These are phyloP conservation scores for Artemia sinica DNA, from an alignment of 2,888 invertebrate species.

Conservation along the genomic window DNA sequence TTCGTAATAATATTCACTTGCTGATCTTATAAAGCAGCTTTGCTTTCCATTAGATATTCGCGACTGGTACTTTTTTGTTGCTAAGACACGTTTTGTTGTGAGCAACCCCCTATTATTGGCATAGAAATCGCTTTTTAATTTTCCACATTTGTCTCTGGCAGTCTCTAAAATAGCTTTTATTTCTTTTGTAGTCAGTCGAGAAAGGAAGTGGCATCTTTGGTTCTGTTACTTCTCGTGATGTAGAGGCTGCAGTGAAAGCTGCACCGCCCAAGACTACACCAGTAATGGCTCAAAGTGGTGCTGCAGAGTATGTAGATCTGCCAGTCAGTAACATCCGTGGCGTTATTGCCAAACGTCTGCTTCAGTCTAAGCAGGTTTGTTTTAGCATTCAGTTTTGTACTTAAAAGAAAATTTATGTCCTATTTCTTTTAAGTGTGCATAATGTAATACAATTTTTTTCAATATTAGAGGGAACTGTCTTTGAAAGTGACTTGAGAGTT, in stretches of 20 bases:
- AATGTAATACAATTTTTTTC: too few species aligned
- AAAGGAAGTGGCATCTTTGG: slow-evolving; percentile 63
- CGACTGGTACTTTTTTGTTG: too few species aligned
- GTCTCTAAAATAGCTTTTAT: too few species aligned
- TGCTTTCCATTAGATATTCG: too few species aligned
- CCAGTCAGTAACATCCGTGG: slow-evolving; percentile 65
- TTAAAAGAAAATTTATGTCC: too few species aligned
- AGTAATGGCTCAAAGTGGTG: slow-evolving; percentile 27
- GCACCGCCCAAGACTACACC: slow-evolving; percentile 30
- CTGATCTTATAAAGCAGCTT: too few species aligned
- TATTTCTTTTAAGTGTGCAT: too few species aligned
- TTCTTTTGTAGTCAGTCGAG: slow-evolving; percentile 32
- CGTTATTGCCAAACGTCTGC: slow-evolving; percentile 71
- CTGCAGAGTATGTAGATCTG: slow-evolving; percentile 48
- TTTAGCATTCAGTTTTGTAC: neutral
- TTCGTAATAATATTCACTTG: too few species aligned
- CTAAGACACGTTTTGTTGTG: neutral
- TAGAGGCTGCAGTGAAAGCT: slow-evolving; percentile 35
- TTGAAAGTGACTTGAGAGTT: too few species aligned
- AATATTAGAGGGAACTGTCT: too few species aligned
- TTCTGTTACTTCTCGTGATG: slow-evolving; percentile 62
- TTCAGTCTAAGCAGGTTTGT: slow-evolving; percentile 53
- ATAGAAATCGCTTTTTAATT: too few species aligned
- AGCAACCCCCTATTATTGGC: neutral
- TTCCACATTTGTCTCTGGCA: too few species aligned